phyloP scores from a whole-genome alignment of 2,888 invertebrate genomes.

The Philopedon plagiatum region DNA sequence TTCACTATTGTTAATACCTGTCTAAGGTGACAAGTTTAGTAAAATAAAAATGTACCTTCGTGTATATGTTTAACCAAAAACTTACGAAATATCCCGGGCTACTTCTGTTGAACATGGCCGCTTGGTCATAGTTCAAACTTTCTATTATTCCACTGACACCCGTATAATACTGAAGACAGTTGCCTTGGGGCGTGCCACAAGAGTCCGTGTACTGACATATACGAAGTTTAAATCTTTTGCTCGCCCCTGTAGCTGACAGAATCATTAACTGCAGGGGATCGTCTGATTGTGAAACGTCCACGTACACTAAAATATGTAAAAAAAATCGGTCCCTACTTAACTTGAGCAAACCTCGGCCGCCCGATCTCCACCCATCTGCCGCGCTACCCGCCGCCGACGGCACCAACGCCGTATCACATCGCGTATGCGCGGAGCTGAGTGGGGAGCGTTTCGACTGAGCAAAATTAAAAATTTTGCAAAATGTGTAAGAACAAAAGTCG shows the following conservation, averaged over 20 bases:
- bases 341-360: too few relatives aligned
- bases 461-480: too few relatives aligned
- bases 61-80: conserved; percentile 11
- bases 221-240: conserved; percentile 77
- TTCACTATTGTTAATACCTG: too few relatives aligned
- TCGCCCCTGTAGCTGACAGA: conserved; percentile 72
- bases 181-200: conserved; percentile 67
- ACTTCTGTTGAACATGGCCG: conserved; percentile 72
- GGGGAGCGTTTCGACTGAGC: too few relatives aligned
- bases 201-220: conserved; percentile 71
- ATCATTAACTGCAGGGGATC: conserved; percentile 79
- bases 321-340: too few relatives aligned
- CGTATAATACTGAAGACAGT: conserved; percentile 77
- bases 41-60: too few relatives aligned
- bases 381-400: too few relatives aligned
- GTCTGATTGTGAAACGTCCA: conserved; percentile 76
- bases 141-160: conserved; percentile 75
- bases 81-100: conserved; percentile 76
- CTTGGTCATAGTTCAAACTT: conserved; percentile 80
- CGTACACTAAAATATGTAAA: conserved; percentile 73
- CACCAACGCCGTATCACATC: too few relatives aligned
- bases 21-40: too few relatives aligned
- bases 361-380: too few relatives aligned
- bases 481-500: too few relatives aligned
- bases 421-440: too few relatives aligned